phyloP scores from a whole-genome alignment of 2,888 invertebrate species.

The Sphaeridia pumilis region DNA sequence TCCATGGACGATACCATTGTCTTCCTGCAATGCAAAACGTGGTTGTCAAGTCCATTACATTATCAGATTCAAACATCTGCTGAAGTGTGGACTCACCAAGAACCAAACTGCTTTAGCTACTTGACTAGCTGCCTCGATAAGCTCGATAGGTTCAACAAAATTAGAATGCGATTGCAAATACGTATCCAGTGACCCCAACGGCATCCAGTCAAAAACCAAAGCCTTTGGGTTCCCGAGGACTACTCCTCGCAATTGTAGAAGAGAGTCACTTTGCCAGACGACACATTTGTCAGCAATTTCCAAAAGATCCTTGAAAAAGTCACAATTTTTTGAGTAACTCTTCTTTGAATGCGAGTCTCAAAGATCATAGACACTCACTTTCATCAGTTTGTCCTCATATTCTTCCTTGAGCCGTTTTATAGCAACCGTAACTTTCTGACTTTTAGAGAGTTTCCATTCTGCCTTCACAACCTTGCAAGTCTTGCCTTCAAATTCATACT shows the following conservation, averaged over 20 bases:
- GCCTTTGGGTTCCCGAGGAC: conserved; percentile 65
- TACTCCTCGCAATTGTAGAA: conserved; percentile 58
- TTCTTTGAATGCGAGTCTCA: no score
- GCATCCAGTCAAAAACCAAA: conserved; percentile 67
- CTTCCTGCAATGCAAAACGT: conserved; percentile 47
- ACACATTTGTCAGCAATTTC: conserved; percentile 67
- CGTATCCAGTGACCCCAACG: conserved; percentile 62
- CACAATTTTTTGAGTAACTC: no score
- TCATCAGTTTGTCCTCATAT: conserved; percentile 49
- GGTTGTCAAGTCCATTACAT: neutral
- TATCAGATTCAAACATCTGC: conserved; percentile 1
- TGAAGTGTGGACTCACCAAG: conserved; percentile 59
- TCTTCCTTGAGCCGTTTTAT: conserved; percentile 64
- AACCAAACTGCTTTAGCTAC: conserved; percentile 77
- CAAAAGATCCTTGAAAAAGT: conserved; percentile 47
- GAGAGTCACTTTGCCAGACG: conserved; percentile 59
- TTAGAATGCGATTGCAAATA: conserved; percentile 43
- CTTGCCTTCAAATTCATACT: conserved; percentile 39
- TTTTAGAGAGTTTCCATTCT: conserved; percentile 63
- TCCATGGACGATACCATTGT: conserved; percentile 71
- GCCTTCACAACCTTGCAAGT: conserved; percentile 58
- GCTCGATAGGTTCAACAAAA: conserved; percentile 46
- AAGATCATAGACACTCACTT: no score
- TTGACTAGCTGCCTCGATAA: conserved; percentile 69
- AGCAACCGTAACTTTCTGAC: conserved; percentile 64